Conservation (phyloP, 2,113 vertebrate species). For the Nestor notabilis region DNA sequence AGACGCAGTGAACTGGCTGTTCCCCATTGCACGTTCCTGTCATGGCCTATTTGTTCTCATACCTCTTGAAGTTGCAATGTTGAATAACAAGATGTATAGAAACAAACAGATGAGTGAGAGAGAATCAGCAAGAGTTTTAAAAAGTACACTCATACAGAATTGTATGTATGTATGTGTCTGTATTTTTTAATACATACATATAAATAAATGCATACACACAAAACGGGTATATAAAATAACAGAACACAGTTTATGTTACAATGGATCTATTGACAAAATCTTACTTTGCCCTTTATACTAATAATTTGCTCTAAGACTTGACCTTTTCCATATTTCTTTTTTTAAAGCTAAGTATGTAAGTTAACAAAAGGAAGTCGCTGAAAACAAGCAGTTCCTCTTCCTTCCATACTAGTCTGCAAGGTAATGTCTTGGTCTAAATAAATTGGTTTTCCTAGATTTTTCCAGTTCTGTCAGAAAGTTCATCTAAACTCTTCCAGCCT, state of each 20-base stretch:
- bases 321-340: not conserved
- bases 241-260: not conserved
- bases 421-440: not conserved
- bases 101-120: not conserved
- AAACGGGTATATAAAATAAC: not conserved
- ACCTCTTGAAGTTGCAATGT: not conserved
- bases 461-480: not conserved
- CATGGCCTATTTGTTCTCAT: not conserved
- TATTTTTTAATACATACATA: not conserved
- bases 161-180: rapidly evolving
- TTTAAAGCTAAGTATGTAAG: not conserved
- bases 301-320: not conserved
- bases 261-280: not conserved
- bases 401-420: not conserved
- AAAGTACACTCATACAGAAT: not conserved
- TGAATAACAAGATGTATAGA: not conserved
- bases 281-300: not conserved
- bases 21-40: not conserved
- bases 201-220: not conserved
- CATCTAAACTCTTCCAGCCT: not conserved
- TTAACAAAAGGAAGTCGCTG: not conserved
- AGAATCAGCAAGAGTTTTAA: not conserved
- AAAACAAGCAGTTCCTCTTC: not conserved
- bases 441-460: not conserved
- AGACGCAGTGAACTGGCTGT: rapidly evolving